Evolutionary conservation across 2,888 invertebrate genomes (phyloP), one percentile per base, ranked within the genome.

Genomic region (Dryocosmus kuriphilus): DNA sequence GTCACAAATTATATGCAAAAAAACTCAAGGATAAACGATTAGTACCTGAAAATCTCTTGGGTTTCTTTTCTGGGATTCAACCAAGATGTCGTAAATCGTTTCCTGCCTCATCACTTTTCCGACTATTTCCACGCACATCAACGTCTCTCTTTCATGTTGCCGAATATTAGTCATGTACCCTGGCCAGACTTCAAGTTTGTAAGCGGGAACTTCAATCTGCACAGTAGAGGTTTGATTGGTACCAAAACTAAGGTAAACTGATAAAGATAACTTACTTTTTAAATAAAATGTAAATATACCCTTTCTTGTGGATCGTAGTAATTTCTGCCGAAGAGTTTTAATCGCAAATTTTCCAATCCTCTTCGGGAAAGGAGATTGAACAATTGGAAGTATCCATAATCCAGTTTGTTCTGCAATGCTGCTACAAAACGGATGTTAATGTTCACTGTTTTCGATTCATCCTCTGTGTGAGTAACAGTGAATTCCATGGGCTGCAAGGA

Each of bases 31-130:
- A n/a, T n/a, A n/a, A 51, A n/a, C n/a, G 27, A 60, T 30, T 38
- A 24, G 73, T 81, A 92, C 92, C 82, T 93, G 93, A 77, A 91
- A 94, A 80, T 94, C 92, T 0, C 87, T 86, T 0, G 93, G 93
- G 0, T 93, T 92, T 0, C 91, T 91, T 4, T 88, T 84, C 0
- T 91, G 90, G 81, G 93, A 94, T 22, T 94, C 93, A 1, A 89
- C 89, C 1, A 96, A 85, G 87, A 95, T 92, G 81, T 95, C 93
- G 0, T 95, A 92, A 0, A 96, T 94, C 0, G 94, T 96, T 76
- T 97, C 96, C 60, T 94, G 93, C 0, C 97, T 93, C 92, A 97
- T 94, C 0, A 97, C 95, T 92, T 97, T 97, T 88, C 96, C 96
- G 0, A 95, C 92, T 0, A 97, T 94, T 89, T 98, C 97, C 0